Conservation (phyloP, 2,797 vertebrate species). For the Takifugu ocellatus region DNA sequence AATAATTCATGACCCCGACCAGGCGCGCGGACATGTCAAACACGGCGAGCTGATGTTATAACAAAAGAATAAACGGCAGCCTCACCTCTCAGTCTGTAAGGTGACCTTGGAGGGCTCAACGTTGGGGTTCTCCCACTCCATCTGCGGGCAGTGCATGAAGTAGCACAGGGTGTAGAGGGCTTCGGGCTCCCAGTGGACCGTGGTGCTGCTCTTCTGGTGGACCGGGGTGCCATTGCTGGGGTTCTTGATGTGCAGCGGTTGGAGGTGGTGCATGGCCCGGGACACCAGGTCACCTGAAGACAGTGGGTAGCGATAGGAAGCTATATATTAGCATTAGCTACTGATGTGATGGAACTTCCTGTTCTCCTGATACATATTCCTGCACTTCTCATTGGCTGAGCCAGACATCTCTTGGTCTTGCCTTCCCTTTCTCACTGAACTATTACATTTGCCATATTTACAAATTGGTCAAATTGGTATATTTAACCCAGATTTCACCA, state of each 20-base stretch:
- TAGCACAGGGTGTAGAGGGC: conserved; percentile 97
- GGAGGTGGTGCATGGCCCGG: conserved; percentile 95
- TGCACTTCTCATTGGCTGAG: conserved; percentile 13
- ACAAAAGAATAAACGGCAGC: background rate
- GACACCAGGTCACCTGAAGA: conserved; percentile 90
- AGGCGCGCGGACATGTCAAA: too few relatives aligned
- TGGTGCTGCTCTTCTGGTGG: conserved; percentile 83
- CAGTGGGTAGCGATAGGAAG: background rate
- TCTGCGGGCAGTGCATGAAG: conserved; percentile 99
- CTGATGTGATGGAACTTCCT: conserved; percentile 11
- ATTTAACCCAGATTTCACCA: too few relatives aligned
- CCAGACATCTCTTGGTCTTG: conserved; percentile 1
- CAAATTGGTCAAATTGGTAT: too few relatives aligned
- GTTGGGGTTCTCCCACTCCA: conserved; percentile 98
- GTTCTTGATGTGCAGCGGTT: conserved; percentile 90
- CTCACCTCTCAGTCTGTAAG: conserved; percentile 93
- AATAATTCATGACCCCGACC: too few relatives aligned
- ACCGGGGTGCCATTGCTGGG: conserved; percentile 86
- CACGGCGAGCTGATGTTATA: too few relatives aligned
- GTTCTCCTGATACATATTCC: conserved; percentile 9
- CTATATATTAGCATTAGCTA: conserved; percentile 9
- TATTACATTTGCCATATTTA: too few relatives aligned
- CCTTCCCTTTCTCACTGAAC: too few relatives aligned
- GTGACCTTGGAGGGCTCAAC: conserved; percentile 94
- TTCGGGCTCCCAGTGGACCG: conserved; percentile 94